phyloP scores from a whole-genome alignment of 2,888 invertebrate genomes.

The Eulithis testata region DNA sequence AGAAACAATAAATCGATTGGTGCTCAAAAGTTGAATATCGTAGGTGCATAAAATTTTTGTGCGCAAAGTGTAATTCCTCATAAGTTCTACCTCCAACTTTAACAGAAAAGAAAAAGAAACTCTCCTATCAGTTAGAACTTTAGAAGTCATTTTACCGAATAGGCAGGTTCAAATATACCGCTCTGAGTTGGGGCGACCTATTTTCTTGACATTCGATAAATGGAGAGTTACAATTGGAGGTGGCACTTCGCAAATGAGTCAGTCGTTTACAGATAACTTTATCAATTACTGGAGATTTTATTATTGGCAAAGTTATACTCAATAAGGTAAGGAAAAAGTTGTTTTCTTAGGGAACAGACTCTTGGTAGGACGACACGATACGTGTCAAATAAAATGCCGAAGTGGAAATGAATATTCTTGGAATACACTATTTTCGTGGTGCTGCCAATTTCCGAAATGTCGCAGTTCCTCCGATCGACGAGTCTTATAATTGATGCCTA shows the following conservation, averaged over 20 bases:
- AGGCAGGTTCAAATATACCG: conserved; percentile 20
- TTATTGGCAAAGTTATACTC: background rate
- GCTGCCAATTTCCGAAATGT: background rate
- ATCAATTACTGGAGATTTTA: conserved; percentile 13
- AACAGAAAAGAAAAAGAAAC: conserved; percentile 25
- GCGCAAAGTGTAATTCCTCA: too few relatives aligned
- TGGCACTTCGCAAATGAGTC: conserved; percentile 23
- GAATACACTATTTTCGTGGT: too few relatives aligned
- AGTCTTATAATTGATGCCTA: background rate
- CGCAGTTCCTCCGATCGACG: background rate
- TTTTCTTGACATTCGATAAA: conserved; percentile 32
- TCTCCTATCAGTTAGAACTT: conserved; percentile 11
- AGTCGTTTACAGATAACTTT: conserved; percentile 25
- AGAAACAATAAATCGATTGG: conserved; percentile 10
- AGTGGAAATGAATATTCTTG: background rate
- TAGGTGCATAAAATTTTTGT: too few relatives aligned
- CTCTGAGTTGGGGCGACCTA: conserved; percentile 9
- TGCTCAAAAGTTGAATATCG: too few relatives aligned
- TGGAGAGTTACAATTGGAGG: conserved; percentile 20
- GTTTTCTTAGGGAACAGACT: too few relatives aligned
- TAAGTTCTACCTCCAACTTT: conserved; percentile 7
- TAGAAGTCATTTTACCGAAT: conserved; percentile 17
- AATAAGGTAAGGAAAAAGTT: too few relatives aligned
- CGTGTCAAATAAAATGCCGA: too few relatives aligned
- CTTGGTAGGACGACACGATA: too few relatives aligned